phyloP scores from a whole-genome alignment of 2,888 invertebrate genomes.

The Mesochorus sp. region DNA sequence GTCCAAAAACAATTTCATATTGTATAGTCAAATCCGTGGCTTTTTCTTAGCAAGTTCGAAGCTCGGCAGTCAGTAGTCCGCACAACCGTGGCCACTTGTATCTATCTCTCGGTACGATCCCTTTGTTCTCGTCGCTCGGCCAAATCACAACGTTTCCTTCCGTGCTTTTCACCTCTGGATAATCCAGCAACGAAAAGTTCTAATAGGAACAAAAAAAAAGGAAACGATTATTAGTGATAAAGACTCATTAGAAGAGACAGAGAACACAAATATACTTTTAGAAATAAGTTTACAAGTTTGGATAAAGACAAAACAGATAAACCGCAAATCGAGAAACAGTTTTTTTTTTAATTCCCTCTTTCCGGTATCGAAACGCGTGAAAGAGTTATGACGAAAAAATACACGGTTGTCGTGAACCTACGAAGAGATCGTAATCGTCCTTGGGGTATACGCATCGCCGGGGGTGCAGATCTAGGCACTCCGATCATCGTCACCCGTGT shows the following conservation, averaged over 20 bases:
- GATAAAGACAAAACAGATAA: slow-evolving; percentile 16
- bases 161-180: background rate
- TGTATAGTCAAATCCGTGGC: slow-evolving; percentile 9
- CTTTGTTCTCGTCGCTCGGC: background rate
- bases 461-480: slow-evolving; percentile 92
- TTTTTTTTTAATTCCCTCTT: slow-evolving; percentile 3
- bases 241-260: background rate
- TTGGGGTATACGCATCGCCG: slow-evolving; percentile 94
- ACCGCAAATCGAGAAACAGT: slow-evolving; percentile 1
- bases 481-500: slow-evolving; percentile 95
- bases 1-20: background rate
- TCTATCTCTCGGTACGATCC: slow-evolving; percentile 46
- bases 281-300: background rate
- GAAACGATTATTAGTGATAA: no score
- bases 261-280: background rate
- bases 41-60: slow-evolving; percentile 23
- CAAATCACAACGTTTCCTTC: background rate
- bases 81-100: slow-evolving; percentile 63
- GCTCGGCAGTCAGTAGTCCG: slow-evolving; percentile 60
- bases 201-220: background rate
- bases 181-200: background rate
- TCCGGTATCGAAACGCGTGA: slow-evolving; percentile 2
- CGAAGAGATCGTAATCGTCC: slow-evolving; percentile 88
- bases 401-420: slow-evolving; percentile 90
- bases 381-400: slow-evolving; percentile 86